A percentile compares a stretch with the other conserved stretches of the same genome.
Conservation (phyloP, 2,113 vertebrate genomes). For the Notiomystis cincta region DNA sequence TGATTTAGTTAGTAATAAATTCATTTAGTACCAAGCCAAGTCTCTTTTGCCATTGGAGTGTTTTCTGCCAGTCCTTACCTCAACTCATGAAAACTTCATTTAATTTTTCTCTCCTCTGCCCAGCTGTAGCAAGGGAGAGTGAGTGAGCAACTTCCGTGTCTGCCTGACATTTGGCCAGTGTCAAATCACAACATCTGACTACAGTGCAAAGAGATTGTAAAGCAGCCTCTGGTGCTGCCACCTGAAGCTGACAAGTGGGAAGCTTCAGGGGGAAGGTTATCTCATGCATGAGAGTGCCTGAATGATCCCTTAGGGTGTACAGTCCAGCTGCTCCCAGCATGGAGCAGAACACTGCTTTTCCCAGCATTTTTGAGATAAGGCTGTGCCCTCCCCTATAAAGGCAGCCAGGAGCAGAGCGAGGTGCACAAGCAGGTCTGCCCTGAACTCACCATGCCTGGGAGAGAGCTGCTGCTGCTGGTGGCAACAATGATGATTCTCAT, state of each 20-base stretch:
- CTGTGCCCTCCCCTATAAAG: neutral
- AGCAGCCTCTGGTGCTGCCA: neutral
- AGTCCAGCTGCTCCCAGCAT: neutral
- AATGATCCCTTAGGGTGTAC: neutral
- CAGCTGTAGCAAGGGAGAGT: neutral
- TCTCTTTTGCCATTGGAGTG: neutral
- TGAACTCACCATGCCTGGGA: neutral
- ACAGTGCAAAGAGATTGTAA: neutral
- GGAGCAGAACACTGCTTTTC: constrained; percentile 19
- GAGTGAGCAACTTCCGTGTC: fast-evolving
- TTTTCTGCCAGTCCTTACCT: neutral
- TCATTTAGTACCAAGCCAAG: neutral
- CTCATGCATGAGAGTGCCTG: neutral
- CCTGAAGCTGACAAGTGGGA: neutral
- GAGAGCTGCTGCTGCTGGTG: neutral
- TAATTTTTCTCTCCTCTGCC: neutral
- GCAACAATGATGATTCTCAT: fast-evolving
- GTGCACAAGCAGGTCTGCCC: fast-evolving
- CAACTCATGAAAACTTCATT: neutral
- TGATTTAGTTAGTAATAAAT: neutral
- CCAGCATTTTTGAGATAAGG: constrained; percentile 3
- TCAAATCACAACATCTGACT: neutral
- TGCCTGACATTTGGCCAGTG: neutral
- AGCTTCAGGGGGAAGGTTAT: neutral
- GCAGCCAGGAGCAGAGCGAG: fast-evolving